Base-by-base conservation (phyloP, 2,888 invertebrate genomes). In the Troides oblongomaculatus region DNA sequence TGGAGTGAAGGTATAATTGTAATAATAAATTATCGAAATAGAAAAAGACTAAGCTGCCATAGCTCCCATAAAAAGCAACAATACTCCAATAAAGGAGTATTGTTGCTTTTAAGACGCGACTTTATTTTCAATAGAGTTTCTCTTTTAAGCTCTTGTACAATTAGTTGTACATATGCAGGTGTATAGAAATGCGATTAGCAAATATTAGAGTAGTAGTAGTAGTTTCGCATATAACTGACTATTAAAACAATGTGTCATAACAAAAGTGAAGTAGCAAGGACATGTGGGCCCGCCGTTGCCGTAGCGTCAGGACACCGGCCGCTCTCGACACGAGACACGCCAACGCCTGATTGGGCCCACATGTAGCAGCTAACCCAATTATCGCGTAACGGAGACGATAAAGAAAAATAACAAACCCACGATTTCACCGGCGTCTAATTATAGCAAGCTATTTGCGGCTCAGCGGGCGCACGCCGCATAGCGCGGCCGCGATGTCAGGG, bases 361-460 rank as follows among this genome's bases (percentile, higher is more conserved):
- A 92, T 91, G 90, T 88, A 90, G 78, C 86, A 86, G 84, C 90
- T 92, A 92, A 92, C 92, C 92, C 92, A 92, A 92, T 92, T 92
- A 92, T 90, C 92, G 88, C 90, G 90, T 89, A 90, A 90, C 91
- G 87, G 89, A 90, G 87, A 89, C 91, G 91, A 90, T 91, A 90
- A 92, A 92, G 92, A 92, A 92, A 92, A 92, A 92, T 92, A 92
- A 92, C 92, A 92, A 92, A 92, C 92, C 92, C 92, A 92, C 92
- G 92, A 92, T 92, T 92, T 91, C 89, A 90, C 90, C 85, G 91
- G 76, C 83, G 84, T 90, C 92, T 92, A 92, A 92, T 90, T 90
- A 90, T 92, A 92, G 91, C 83, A 78, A 77, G 87, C 90, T 92
- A 92, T 92, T 92, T 91, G 91, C 84, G 90, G 84, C 86, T 88